phyloP scores from a whole-genome alignment of 1,140 invertebrate species.

The Drosophila ercepeae region DNA sequence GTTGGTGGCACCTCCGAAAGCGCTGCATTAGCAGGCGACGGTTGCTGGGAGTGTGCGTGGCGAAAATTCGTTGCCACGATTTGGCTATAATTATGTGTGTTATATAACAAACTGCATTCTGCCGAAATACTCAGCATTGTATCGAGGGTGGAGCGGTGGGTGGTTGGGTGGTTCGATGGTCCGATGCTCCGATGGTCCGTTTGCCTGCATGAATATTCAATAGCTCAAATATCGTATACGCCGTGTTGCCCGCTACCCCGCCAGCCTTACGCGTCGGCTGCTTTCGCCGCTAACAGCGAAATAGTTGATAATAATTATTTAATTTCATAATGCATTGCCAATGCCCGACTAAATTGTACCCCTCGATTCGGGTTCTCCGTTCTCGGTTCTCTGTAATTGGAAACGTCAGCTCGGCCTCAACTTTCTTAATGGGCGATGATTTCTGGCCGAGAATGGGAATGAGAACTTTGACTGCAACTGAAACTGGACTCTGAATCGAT shows the following conservation, averaged over 20 bases:
- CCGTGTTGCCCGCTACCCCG: slow-evolving; percentile 50
- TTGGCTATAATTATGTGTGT: slow-evolving; percentile 82
- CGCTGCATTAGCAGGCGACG: slow-evolving; percentile 11
- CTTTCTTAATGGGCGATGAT: slow-evolving; percentile 72
- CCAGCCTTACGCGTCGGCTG: slow-evolving; percentile 5
- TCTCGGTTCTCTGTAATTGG: slow-evolving; percentile 54
- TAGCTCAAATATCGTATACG: slow-evolving; percentile 77
- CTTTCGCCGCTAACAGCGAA: slow-evolving; percentile 24
- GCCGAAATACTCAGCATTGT: slow-evolving; percentile 57
- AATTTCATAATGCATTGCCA: slow-evolving; percentile 61
- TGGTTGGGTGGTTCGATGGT: neutral
- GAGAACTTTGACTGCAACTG: slow-evolving; percentile 20
- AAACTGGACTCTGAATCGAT: slow-evolving; percentile 39
- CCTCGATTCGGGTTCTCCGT: slow-evolving; percentile 9
- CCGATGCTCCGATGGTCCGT: neutral
- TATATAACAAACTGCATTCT: slow-evolving; percentile 82
- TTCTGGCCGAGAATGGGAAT: slow-evolving; percentile 25
- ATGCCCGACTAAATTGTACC: slow-evolving; percentile 15
- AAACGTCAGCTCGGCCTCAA: slow-evolving; percentile 43
- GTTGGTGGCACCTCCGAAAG: neutral
- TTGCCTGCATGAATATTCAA: slow-evolving; percentile 79
- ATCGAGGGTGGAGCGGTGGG: neutral
- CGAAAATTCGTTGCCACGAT: slow-evolving; percentile 81
- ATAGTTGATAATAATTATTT: slow-evolving; percentile 80
- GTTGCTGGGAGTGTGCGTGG: slow-evolving; percentile 42